These are phyloP conservation scores for Drosophila tanythrix DNA, from an alignment of 2,888 invertebrate genomes.

Conservation along the genomic window DNA sequence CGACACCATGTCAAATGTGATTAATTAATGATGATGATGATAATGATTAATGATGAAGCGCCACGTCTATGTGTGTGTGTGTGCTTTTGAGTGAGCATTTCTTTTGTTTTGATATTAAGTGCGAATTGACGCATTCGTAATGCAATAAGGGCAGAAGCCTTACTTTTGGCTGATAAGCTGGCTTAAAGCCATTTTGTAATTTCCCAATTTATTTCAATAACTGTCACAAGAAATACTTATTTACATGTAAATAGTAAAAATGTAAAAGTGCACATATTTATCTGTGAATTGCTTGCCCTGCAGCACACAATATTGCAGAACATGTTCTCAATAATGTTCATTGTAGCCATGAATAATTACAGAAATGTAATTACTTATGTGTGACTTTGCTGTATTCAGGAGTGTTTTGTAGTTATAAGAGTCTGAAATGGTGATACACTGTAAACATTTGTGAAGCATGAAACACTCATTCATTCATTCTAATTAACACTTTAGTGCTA, in stretches of 20 bases:
- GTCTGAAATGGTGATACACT: neutral
- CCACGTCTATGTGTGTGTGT: neutral
- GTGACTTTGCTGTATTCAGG: neutral
- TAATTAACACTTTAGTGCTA: neutral
- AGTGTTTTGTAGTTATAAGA: neutral
- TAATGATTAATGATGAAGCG: neutral
- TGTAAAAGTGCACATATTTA: neutral
- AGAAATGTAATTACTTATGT: conserved; percentile 7
- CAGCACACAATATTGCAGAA: neutral
- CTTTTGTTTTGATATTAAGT: conserved; percentile 25
- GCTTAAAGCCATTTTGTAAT: neutral
- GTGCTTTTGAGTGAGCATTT: neutral
- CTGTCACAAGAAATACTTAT: neutral
- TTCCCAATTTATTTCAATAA: neutral
- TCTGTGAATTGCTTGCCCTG: neutral
- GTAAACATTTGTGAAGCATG: neutral
- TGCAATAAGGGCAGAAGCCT: conserved; percentile 8
- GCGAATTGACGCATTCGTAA: neutral
- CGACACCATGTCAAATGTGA: conserved; percentile 48
- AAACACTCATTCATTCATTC: neutral
- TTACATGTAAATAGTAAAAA: neutral
- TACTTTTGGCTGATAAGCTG: neutral
- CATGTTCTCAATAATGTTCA: neutral
- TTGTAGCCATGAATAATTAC: neutral
- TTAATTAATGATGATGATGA: conserved; percentile 59